Percentiles rank a stretch among this genome's conserved stretches.
These are phyloP conservation scores for Balanococcus diminutus DNA, from an alignment of 2,888 invertebrate genomes.

Conservation along the genomic window DNA sequence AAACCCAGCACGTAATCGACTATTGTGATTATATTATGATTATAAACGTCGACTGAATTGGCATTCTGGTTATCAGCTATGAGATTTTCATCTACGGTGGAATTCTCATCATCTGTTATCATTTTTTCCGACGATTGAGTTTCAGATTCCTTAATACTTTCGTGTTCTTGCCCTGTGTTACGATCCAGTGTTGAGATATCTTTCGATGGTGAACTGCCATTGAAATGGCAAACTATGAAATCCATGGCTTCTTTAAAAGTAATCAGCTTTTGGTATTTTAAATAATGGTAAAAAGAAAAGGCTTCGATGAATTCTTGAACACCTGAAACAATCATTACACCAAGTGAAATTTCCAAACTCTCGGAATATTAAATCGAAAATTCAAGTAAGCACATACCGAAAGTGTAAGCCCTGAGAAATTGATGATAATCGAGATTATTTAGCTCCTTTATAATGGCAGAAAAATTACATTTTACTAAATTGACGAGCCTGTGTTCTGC, in stretches of 20 bases:
- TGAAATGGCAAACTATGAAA: not conserved
- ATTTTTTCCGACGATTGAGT: not conserved
- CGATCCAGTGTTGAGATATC: not conserved
- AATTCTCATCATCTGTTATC: not conserved
- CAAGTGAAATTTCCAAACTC: not conserved
- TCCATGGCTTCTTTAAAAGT: slow-evolving; percentile 65
- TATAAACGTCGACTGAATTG: slow-evolving; percentile 61
- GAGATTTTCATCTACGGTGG: not conserved
- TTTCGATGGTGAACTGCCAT: not conserved
- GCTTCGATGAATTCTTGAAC: slow-evolving; percentile 88
- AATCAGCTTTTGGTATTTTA: slow-evolving; percentile 68
- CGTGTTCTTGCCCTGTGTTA: not conserved
- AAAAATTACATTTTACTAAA: slow-evolving; percentile 68
- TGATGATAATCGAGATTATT: slow-evolving; percentile 73
- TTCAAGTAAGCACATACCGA: slow-evolving; percentile 63
- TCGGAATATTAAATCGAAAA: not conserved
- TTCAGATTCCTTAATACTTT: not conserved
- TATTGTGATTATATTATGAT: slow-evolving; percentile 31
- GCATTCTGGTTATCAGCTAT: not conserved
- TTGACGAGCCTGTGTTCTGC: slow-evolving; percentile 72
- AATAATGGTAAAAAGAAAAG: slow-evolving; percentile 75
- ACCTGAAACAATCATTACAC: slow-evolving; percentile 60
- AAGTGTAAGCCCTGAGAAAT: slow-evolving; percentile 71
- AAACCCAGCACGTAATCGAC: slow-evolving; percentile 68
- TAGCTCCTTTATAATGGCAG: slow-evolving; percentile 76